Evolutionary conservation across 1,140 invertebrate species (phyloP).

Genomic region (Sitobion miscanthi): DNA sequence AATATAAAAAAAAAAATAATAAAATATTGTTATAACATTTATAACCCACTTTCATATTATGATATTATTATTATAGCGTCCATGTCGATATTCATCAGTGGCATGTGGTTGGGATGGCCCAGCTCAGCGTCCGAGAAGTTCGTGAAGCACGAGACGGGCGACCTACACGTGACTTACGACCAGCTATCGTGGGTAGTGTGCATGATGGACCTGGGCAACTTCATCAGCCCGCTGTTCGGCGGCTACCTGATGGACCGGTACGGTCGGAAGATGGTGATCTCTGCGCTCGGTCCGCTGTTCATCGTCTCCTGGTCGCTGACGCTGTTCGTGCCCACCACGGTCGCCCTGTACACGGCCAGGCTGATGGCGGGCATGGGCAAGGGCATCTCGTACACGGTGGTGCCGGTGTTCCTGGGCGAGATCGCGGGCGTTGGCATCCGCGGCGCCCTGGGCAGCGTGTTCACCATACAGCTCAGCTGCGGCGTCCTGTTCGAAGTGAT

Average conservation of each 20-base stretch:
- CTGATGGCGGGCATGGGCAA: constrained; percentile 70
- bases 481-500: constrained; percentile 67
- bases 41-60: not conserved
- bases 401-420: constrained; percentile 87
- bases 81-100: constrained; percentile 63
- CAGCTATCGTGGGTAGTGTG: constrained; percentile 59
- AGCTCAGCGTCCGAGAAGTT: constrained; percentile 69
- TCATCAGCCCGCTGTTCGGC: constrained; percentile 58
- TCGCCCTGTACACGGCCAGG: constrained; percentile 55
- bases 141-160: constrained; percentile 38
- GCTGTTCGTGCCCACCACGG: constrained; percentile 21
- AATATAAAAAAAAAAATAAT: too few relatives aligned
- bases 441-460: constrained; percentile 71
- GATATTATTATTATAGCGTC: constrained; percentile 40
- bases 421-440: constrained; percentile 66
- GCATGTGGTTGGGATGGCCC: constrained; percentile 76
- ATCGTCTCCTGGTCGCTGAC: constrained; percentile 66
- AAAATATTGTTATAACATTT: too few relatives aligned
- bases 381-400: constrained; percentile 77
- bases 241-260: constrained; percentile 73
- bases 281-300: constrained; percentile 68
- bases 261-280: constrained; percentile 74
- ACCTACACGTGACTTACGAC: constrained; percentile 39
- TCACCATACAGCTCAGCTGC: constrained; percentile 77
- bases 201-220: constrained; percentile 59